Percentiles rank a stretch among this genome's conserved stretches.
These are phyloP conservation scores for Lamellibrachia columna DNA, from an alignment of 2,888 invertebrate genomes.

Conservation along the genomic window DNA sequence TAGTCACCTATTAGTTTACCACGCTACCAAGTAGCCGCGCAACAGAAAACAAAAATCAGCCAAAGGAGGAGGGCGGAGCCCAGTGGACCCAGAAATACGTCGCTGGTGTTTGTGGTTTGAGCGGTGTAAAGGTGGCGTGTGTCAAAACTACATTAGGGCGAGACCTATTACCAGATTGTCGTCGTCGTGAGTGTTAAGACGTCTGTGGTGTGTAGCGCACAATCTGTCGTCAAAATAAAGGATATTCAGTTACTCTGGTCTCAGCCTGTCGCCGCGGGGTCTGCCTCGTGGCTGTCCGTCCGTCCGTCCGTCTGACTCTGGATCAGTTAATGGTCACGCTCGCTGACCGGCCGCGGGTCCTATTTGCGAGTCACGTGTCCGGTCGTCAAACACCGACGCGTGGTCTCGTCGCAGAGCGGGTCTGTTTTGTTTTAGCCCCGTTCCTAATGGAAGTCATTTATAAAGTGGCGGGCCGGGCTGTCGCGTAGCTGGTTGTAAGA, in stretches of 20 bases:
- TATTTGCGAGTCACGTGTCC: not conserved
- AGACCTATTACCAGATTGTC: not conserved
- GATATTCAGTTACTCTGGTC: not conserved
- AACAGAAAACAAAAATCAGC: too few relatives aligned
- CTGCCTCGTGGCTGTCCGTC: not conserved
- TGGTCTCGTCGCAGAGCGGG: not conserved
- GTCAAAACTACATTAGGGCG: not conserved
- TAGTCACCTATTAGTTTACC: too few relatives aligned
- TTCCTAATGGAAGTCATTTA: slow-evolving; percentile 9
- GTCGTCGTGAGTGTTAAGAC: not conserved
- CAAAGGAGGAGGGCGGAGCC: too few relatives aligned
- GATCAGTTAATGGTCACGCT: not conserved
- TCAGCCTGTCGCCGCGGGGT: not conserved
- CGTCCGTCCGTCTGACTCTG: not conserved
- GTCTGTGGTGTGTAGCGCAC: not conserved
- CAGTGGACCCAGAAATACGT: too few relatives aligned
- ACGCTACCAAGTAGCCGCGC: too few relatives aligned
- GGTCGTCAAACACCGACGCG: not conserved
- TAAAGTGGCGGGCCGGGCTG: not conserved
- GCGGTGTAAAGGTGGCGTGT: too few relatives aligned
- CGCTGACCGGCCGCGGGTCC: not conserved
- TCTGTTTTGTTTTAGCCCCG: slow-evolving; percentile 5
- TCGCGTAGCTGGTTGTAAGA: not conserved
- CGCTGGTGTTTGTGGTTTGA: too few relatives aligned
- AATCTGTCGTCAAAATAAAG: not conserved